Conservation (phyloP, 2,113 vertebrate species). For the Xenopus laevis region DNA sequence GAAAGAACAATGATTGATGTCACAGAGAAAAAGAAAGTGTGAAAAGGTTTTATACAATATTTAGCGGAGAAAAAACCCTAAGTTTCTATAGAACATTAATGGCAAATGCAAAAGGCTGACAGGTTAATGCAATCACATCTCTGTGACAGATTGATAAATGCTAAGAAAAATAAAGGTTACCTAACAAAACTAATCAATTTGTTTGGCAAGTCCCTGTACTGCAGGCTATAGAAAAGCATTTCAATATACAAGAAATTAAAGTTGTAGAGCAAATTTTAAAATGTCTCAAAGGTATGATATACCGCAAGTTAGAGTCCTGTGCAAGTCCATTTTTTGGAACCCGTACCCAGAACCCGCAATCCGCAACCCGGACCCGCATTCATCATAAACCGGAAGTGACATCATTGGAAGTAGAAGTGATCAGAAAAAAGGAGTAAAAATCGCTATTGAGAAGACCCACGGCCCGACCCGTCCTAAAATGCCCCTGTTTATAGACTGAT, state of each 20-base stretch:
- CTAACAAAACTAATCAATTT: slow-evolving; percentile 41
- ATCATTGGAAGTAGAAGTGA: too few relatives aligned
- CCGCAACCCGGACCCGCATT: too few relatives aligned
- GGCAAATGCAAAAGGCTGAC: slow-evolving; percentile 39
- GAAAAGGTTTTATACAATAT: slow-evolving; percentile 38
- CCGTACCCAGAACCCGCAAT: too few relatives aligned
- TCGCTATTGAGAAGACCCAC: too few relatives aligned
- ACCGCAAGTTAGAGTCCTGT: too few relatives aligned
- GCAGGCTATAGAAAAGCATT: slow-evolving; percentile 13
- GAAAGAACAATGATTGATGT: slow-evolving; percentile 39
- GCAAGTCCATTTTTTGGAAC: too few relatives aligned
- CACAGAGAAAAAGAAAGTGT: slow-evolving; percentile 22
- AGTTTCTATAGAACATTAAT: slow-evolving; percentile 25
- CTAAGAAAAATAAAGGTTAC: slow-evolving; percentile 42
- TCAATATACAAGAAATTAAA: slow-evolving; percentile 14
- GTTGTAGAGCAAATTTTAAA: slow-evolving; percentile 6
- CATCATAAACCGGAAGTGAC: too few relatives aligned
- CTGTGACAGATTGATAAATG: slow-evolving; percentile 41
- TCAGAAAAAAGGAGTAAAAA: too few relatives aligned
- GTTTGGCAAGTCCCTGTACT: slow-evolving; percentile 17
- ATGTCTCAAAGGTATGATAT: background rate
- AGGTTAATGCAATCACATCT: slow-evolving; percentile 38
- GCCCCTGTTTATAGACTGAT: too few relatives aligned
- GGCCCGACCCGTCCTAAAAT: too few relatives aligned
- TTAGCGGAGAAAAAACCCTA: slow-evolving; percentile 28